Evolutionary conservation across 2,113 vertebrate species (phyloP).

Genomic region (Dasyurus viverrinus): DNA sequence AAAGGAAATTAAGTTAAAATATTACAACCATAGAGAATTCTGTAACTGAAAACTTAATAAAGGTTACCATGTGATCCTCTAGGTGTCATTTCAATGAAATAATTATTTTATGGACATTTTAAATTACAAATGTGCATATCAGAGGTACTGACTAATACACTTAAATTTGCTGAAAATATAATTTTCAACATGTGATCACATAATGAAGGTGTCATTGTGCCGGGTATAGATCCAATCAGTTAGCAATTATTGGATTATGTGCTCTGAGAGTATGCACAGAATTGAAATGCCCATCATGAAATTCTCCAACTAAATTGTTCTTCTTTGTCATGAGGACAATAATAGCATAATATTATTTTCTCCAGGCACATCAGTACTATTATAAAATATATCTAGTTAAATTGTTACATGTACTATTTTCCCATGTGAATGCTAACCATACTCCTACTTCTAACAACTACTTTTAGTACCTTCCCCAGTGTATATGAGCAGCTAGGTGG

Average conservation of each 20-base stretch:
- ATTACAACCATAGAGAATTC: slow-evolving; percentile 41
- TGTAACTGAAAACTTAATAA: slow-evolving; percentile 61
- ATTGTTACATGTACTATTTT: slow-evolving; percentile 13
- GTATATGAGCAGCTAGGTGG: background rate
- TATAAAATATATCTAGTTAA: background rate
- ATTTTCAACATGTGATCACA: slow-evolving; percentile 20
- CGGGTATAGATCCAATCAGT: slow-evolving; percentile 10
- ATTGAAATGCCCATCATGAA: background rate
- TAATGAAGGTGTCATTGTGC: background rate
- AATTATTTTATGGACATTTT: slow-evolving; percentile 42
- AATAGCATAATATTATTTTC: background rate
- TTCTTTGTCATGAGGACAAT: background rate
- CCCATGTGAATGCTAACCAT: background rate
- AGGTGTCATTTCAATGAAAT: slow-evolving; percentile 50
- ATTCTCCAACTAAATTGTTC: background rate
- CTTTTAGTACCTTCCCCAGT: background rate
- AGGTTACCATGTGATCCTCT: slow-evolving; percentile 32
- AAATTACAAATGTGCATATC: slow-evolving; percentile 16
- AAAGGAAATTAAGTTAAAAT: slow-evolving; percentile 61
- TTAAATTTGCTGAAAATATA: background rate
- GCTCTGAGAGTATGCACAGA: background rate
- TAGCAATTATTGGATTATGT: slow-evolving; percentile 16
- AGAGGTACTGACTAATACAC: slow-evolving; percentile 35
- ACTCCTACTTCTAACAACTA: background rate
- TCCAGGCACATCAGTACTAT: background rate